Percentiles rank a stretch among this genome's conserved stretches.
Conservation (phyloP, 2,113 vertebrate species). For the Osmerus eperlanus region DNA sequence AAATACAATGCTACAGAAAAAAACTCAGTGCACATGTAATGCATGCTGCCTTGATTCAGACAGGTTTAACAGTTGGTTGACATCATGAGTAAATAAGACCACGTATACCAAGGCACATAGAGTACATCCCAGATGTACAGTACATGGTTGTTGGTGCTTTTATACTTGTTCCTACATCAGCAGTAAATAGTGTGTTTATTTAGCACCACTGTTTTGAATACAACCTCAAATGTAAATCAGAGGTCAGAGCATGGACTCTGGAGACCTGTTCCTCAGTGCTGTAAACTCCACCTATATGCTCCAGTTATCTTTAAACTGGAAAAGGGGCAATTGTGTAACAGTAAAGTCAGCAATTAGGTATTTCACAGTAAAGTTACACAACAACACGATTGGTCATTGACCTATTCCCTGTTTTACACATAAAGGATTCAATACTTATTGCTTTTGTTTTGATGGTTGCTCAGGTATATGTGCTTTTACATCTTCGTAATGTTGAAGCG, state of each 20-base stretch:
- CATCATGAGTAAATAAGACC: slow-evolving; percentile 5
- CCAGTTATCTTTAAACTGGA: background rate
- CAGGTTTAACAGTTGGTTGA: no score
- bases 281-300: slow-evolving; percentile 5
- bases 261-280: background rate
- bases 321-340: slow-evolving; percentile 5
- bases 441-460: background rate
- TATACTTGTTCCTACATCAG: background rate
- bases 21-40: no score
- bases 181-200: slow-evolving; percentile 5
- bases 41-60: no score
- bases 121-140: slow-evolving; percentile 47
- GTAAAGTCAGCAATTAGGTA: slow-evolving; percentile 6
- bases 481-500: slow-evolving; percentile 19
- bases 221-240: background rate
- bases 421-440: background rate
- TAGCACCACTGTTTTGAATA: slow-evolving; percentile 2
- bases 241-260: background rate
- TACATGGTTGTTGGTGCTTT: slow-evolving; percentile 13
- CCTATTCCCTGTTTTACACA: slow-evolving; percentile 1
- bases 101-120: slow-evolving; percentile 7
- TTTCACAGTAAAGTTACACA: slow-evolving; percentile 47
- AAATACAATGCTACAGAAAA: no score
- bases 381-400: slow-evolving; percentile 22
- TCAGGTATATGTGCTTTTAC: background rate